Evolutionary conservation across 2,797 vertebrate genomes (phyloP).

Genomic region (Mastacembelus armatus): DNA sequence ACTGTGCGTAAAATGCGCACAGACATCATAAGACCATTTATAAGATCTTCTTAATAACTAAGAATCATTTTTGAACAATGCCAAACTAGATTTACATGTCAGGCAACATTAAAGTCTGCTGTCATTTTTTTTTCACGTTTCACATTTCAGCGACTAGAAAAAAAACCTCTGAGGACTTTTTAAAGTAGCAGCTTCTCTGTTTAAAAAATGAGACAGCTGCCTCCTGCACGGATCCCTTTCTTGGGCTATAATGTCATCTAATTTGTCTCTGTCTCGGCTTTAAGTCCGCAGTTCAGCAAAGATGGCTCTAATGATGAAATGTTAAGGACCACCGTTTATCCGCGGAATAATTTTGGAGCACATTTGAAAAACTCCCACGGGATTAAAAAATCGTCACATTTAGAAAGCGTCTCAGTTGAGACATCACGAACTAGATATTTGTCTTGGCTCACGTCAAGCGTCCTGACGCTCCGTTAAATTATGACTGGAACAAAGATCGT

Average conservation of each 20-base stretch:
- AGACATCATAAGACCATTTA: no score
- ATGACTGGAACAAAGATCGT: conserved; percentile 21
- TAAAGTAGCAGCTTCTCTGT: no score
- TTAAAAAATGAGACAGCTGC: background rate
- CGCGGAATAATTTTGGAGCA: conserved; percentile 13
- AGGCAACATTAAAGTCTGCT: no score
- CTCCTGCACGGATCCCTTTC: background rate
- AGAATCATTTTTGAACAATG: background rate
- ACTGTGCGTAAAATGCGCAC: conserved; percentile 31
- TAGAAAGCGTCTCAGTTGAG: conserved; percentile 14
- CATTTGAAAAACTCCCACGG: background rate
- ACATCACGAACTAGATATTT: conserved; percentile 9
- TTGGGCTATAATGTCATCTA: no score
- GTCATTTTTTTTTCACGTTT: background rate
- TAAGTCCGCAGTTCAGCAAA: background rate
- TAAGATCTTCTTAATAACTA: background rate
- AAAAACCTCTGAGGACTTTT: background rate
- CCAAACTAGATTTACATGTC: background rate
- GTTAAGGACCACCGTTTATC: background rate
- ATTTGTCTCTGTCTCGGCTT: background rate
- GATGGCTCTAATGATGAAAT: background rate
- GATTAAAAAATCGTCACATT: background rate
- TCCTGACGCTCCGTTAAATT: conserved; percentile 11
- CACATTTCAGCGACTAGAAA: background rate
- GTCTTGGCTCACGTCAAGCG: conserved; percentile 20